Percentiles rank a stretch among this genome's conserved stretches.
These are phyloP conservation scores for Drosophila greeni DNA, from an alignment of 2,888 invertebrate species.

Conservation along the genomic window DNA sequence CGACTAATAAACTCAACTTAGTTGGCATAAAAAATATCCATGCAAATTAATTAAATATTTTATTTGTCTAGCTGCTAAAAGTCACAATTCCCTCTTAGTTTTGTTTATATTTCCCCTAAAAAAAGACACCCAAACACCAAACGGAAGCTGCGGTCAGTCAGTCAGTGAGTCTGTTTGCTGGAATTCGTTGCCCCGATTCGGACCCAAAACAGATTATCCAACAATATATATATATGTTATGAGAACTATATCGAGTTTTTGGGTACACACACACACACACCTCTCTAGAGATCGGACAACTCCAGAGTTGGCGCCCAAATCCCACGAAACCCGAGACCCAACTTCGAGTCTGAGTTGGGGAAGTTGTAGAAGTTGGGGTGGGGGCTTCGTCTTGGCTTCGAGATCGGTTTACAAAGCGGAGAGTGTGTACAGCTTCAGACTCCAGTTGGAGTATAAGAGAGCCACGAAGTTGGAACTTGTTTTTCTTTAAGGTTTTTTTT, in stretches of 20 bases:
- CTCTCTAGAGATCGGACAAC: slow-evolving; percentile 24
- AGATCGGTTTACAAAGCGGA: slow-evolving; percentile 33
- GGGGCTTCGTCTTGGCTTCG: slow-evolving; percentile 8
- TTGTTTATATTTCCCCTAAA: not conserved
- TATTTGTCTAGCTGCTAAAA: not conserved
- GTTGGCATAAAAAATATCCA: no score
- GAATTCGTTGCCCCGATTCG: slow-evolving; percentile 22
- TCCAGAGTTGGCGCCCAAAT: slow-evolving; percentile 57
- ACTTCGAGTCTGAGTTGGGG: slow-evolving; percentile 35
- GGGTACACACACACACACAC: slow-evolving; percentile 20
- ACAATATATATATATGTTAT: slow-evolving; percentile 5
- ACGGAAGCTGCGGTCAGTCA: slow-evolving; percentile 34
- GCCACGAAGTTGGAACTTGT: slow-evolving; percentile 31
- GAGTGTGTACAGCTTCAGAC: slow-evolving; percentile 25
- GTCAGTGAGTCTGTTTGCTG: slow-evolving; percentile 31
- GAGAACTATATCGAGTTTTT: slow-evolving; percentile 37
- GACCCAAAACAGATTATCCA: slow-evolving; percentile 18
- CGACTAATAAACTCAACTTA: not conserved
- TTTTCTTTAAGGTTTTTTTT: slow-evolving; percentile 21
- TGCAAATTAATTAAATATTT: no score
- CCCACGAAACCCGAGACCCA: slow-evolving; percentile 46
- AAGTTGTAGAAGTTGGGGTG: slow-evolving; percentile 27
- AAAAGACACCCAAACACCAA: slow-evolving; percentile 1
- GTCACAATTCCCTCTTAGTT: not conserved
- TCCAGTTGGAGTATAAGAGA: slow-evolving; percentile 38